phyloP scores from a whole-genome alignment of 2,113 vertebrate species.

The Phasianus colchicus region DNA sequence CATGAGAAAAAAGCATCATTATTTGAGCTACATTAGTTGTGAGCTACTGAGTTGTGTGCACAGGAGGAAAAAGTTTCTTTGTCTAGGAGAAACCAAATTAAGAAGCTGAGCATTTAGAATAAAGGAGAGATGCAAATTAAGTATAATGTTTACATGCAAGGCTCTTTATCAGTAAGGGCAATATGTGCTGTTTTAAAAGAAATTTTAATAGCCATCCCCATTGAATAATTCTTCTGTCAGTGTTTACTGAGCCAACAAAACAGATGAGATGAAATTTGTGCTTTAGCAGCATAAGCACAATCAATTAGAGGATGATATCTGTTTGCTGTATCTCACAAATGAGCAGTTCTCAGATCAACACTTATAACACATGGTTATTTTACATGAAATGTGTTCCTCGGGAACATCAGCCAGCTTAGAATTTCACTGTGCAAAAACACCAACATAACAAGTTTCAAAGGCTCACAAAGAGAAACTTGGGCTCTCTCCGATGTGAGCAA shows the following conservation, averaged over 20 bases:
- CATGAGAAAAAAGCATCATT: slow-evolving; percentile 6
- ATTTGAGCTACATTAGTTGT: slow-evolving; percentile 32
- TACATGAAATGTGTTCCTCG: background rate
- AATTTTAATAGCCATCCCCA: background rate
- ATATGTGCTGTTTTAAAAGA: background rate
- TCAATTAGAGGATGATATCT: background rate
- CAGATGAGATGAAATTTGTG: background rate
- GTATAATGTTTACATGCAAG: background rate
- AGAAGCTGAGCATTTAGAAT: background rate
- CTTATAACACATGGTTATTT: background rate
- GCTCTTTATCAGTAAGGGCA: slow-evolving; percentile 12
- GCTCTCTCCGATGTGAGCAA: background rate
- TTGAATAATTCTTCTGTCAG: background rate
- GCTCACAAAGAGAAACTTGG: background rate
- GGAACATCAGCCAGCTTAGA: background rate
- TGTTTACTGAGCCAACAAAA: background rate
- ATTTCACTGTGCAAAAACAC: background rate
- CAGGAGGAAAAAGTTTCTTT: slow-evolving; percentile 37
- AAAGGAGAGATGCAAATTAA: slow-evolving; percentile 6
- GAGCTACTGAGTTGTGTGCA: background rate
- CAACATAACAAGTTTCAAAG: background rate
- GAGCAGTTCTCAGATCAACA: background rate
- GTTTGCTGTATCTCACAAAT: background rate
- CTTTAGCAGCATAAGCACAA: background rate
- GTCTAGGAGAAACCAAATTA: slow-evolving; percentile 51